Base-by-base conservation (phyloP, 2,113 vertebrate species). In the Callipepla californica region DNA sequence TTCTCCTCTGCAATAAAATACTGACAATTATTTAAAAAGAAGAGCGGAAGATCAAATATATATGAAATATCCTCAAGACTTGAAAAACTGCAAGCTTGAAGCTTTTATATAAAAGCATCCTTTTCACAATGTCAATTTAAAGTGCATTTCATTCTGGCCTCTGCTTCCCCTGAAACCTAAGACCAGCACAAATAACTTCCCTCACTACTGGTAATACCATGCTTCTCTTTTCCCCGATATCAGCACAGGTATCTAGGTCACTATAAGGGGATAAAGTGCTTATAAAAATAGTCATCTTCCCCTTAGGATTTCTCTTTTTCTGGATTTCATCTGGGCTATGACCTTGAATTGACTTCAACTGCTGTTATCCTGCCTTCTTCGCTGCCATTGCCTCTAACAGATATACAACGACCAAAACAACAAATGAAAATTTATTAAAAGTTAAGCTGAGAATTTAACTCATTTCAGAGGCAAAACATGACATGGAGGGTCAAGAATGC, bases 201-300 rank as follows among this genome's bases (percentile, higher is more conserved):
- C 42, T 72, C 69, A 8, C 68, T 55, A 51, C 57, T 34, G 32
- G 38, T 42, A 81, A 25, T 34, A 86, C 47, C 8, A 84, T 3
- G 25, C 34, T 61, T 65, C 42, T 47, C 65, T 61, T 90, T 82
- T 42, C 70, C 34, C 66, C 80, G 44, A 1, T 26, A 89, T 11
- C 63, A 85, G 86, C 89, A 74, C 76, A 77, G 48, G 44, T 44
- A 78, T 67, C 61, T 38, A 65, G 90, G 58, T 73, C 83, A 89
- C 51, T 44, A 26, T 2, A 44, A 78, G 2, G 45, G 50, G 30
- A 91, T 38, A 70, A 93, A 92, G 48, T 59, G 17, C 51, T 65
- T 44, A 91, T 57, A 81, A 92, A 77, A 85, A 50, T n/a, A 59
- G 34, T 51, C 67, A 53, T n/a, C 28, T 75, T 84, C 32, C 32